Percentiles rank a stretch among this genome's conserved stretches.
phyloP scores from a whole-genome alignment of 1,140 invertebrate genomes.

The Battus philenor region DNA sequence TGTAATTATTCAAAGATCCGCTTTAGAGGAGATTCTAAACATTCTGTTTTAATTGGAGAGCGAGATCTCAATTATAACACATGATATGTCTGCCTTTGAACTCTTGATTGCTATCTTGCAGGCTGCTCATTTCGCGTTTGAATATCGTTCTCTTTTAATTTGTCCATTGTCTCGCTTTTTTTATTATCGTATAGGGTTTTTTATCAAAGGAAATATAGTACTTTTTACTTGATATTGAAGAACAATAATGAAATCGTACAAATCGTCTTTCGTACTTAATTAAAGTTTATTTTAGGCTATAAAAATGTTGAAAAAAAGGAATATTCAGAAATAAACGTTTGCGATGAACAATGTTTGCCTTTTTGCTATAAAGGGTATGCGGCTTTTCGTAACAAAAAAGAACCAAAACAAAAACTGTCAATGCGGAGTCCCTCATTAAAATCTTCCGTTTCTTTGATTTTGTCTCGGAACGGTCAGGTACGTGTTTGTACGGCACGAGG shows the following conservation, averaged over 20 bases:
- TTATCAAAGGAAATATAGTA: neutral
- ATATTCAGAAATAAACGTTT: constrained; percentile 9
- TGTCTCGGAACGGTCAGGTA: constrained; percentile 62
- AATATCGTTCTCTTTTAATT: neutral
- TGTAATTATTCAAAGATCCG: constrained; percentile 57
- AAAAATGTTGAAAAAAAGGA: neutral
- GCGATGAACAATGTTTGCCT: constrained; percentile 18
- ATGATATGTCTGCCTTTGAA: constrained; percentile 57
- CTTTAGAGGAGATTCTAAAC: constrained; percentile 42
- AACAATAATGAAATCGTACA: no score
- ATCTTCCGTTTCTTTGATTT: constrained; percentile 71
- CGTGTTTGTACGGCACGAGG: constrained; percentile 41
- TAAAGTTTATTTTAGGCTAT: neutral
- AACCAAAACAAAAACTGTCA: constrained; percentile 63
- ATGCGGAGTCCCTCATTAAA: constrained; percentile 65
- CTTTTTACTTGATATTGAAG: no score
- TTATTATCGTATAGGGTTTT: neutral
- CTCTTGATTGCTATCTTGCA: constrained; percentile 53
- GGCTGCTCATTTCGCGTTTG: constrained; percentile 19
- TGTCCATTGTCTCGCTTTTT: neutral
- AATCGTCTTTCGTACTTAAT: no score
- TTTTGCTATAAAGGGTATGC: constrained; percentile 16
- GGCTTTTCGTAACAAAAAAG: constrained; percentile 28
- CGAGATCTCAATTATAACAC: constrained; percentile 58
- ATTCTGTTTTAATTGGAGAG: constrained; percentile 67